These are phyloP conservation scores for Heteractis magnifica DNA, from an alignment of 92 coral and sea anemone genomes.

Conservation along the genomic window DNA sequence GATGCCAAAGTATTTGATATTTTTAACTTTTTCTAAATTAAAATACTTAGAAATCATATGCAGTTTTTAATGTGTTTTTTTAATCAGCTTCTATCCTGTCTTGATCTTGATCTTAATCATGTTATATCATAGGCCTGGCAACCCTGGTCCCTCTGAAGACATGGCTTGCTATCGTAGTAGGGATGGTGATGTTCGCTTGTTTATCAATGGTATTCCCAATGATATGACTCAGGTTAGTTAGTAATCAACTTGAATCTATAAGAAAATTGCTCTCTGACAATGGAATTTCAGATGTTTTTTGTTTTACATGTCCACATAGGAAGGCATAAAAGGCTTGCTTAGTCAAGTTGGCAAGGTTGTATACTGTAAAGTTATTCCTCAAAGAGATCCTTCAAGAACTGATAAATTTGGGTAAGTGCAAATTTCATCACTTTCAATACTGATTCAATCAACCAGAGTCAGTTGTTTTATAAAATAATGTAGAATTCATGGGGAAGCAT, in stretches of 20 bases:
- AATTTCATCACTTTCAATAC: too few species aligned
- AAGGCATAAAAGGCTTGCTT: slow-evolving; percentile 69
- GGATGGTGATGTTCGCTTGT: slow-evolving; percentile 55
- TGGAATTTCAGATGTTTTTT: neutral
- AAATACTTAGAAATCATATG: too few species aligned
- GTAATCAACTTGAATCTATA: neutral
- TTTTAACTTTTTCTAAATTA: too few species aligned
- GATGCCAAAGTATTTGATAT: slow-evolving; percentile 58
- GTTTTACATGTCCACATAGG: slow-evolving; percentile 33
- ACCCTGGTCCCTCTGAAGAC: slow-evolving; percentile 15
- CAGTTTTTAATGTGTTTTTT: too few species aligned
- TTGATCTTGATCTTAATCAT: neutral
- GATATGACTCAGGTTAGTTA: slow-evolving; percentile 58
- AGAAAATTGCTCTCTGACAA: neutral
- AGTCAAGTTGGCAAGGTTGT: slow-evolving; percentile 61
- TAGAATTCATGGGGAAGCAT: too few species aligned
- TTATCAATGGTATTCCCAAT: slow-evolving; percentile 59
- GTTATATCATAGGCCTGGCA: neutral
- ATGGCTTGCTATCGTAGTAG: slow-evolving; percentile 30
- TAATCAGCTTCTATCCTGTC: too few species aligned
- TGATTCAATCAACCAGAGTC: too few species aligned
- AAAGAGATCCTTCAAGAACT: slow-evolving; percentile 47
- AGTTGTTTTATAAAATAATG: too few species aligned
- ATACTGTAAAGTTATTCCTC: slow-evolving; percentile 52
- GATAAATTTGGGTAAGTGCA: slow-evolving; percentile 54